A percentile compares a stretch with the other conserved stretches of the same genome.
phyloP scores from a whole-genome alignment of 2,888 invertebrate species.

The Neuroscelio doddi region DNA sequence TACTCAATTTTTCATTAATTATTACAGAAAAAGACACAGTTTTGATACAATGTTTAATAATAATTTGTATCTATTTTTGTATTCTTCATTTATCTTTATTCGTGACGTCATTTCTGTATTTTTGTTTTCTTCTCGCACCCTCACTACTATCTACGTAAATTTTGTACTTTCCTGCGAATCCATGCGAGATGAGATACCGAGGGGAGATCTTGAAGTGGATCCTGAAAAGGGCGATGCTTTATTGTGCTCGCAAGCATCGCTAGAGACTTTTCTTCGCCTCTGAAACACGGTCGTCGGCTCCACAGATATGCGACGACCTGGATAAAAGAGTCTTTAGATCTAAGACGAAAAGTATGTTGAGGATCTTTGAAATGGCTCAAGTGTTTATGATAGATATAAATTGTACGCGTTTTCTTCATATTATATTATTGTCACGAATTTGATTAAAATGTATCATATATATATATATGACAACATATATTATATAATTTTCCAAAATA shows the following conservation, averaged over 20 bases:
- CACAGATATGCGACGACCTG: constrained; percentile 27
- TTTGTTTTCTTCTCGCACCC: constrained; percentile 3
- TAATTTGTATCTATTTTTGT: too few relatives aligned
- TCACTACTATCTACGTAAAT: constrained; percentile 15
- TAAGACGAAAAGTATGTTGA: constrained; percentile 37
- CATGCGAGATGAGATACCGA: constrained; percentile 25
- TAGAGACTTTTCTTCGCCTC: constrained; percentile 36
- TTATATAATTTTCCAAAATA: too few relatives aligned
- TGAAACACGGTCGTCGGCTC: constrained; percentile 23
- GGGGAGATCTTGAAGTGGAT: constrained; percentile 8
- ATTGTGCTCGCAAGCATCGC: constrained; percentile 22
- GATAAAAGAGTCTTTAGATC: constrained; percentile 36
- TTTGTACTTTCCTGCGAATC: constrained; percentile 30
- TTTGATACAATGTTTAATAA: too few relatives aligned
- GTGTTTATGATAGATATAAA: constrained; percentile 41
- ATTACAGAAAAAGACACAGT: too few relatives aligned
- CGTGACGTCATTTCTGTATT: background rate
- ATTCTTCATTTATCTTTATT: too few relatives aligned
- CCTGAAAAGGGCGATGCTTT: constrained; percentile 10
- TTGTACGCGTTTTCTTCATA: constrained; percentile 22
- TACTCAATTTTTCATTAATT: too few relatives aligned
- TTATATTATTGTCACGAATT: constrained; percentile 17
- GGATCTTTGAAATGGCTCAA: constrained; percentile 26
- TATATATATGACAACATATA: too few relatives aligned
- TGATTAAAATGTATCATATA: constrained; percentile 42